Conservation (phyloP, 2,888 invertebrate genomes). For the Choristoneura rosaceana region DNA sequence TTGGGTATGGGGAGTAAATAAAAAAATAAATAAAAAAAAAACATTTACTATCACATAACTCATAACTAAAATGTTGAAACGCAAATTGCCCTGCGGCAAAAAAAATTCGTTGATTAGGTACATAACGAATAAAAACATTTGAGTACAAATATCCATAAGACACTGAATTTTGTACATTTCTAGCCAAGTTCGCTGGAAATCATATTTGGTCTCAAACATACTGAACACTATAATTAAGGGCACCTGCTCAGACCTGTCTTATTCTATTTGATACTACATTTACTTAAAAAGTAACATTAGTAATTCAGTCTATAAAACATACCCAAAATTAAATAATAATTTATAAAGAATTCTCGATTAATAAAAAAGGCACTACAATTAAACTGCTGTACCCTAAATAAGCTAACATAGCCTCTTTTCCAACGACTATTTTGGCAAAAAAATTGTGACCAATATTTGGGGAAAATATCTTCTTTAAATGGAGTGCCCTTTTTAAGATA, state of each 20-base stretch:
- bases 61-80: slow-evolving; percentile 53
- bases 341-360: slow-evolving; percentile 20
- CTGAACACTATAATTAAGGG: slow-evolving; percentile 36
- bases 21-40: slow-evolving; percentile 61
- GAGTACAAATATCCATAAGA: slow-evolving; percentile 7
- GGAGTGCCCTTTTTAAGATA: slow-evolving; percentile 22
- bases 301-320: slow-evolving; percentile 42
- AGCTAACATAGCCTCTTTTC: neutral
- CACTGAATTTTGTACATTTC: slow-evolving; percentile 19
- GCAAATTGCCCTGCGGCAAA: slow-evolving; percentile 38
- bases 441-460: slow-evolving; percentile 17
- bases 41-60: slow-evolving; percentile 71
- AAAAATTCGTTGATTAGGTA: slow-evolving; percentile 17
- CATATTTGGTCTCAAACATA: slow-evolving; percentile 40
- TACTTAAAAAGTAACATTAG: slow-evolving; percentile 38
- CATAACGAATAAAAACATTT: slow-evolving; percentile 4
- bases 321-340: slow-evolving; percentile 29
- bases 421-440: neutral
- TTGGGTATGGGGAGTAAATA: slow-evolving; percentile 53
- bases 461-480: slow-evolving; percentile 17
- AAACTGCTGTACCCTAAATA: slow-evolving; percentile 13
- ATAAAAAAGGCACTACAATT: slow-evolving; percentile 30
- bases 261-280: slow-evolving; percentile 21
- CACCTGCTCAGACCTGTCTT: slow-evolving; percentile 29
- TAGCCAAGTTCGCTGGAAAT: slow-evolving; percentile 4